Conservation (phyloP, 2,797 vertebrate species). For the Tragopan temminckii region DNA sequence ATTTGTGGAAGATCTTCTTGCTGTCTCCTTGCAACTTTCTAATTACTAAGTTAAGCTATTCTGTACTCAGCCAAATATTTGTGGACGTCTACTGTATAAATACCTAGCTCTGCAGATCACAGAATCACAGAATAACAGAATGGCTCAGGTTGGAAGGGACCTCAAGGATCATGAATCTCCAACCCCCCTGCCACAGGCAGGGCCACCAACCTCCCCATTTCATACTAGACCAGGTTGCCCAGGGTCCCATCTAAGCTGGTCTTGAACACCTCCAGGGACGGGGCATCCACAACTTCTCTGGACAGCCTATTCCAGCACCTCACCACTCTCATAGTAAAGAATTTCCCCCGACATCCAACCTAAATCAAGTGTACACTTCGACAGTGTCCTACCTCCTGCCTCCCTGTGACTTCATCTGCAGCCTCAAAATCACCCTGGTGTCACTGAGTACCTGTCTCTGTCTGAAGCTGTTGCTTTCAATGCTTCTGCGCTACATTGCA, state of each 20-base stretch:
- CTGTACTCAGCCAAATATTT: not conserved
- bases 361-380: not conserved
- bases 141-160: too few relatives aligned
- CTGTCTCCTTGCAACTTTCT: not conserved
- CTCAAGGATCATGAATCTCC: too few relatives aligned
- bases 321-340: too few relatives aligned
- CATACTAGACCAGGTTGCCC: too few relatives aligned
- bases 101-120: not conserved
- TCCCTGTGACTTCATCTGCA: not conserved
- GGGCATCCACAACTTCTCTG: too few relatives aligned
- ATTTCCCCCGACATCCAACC: too few relatives aligned
- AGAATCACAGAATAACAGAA: too few relatives aligned
- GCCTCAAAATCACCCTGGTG: not conserved
- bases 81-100: not conserved
- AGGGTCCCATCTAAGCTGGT: too few relatives aligned
- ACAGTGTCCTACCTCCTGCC: not conserved
- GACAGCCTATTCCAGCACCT: too few relatives aligned
- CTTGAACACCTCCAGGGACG: too few relatives aligned
- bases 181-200: too few relatives aligned
- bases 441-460: not conserved
- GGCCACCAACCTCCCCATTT: too few relatives aligned
- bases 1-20: not conserved
- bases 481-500: not conserved
- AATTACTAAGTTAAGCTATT: not conserved
- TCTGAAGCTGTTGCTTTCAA: not conserved